Percentiles rank a stretch among this genome's conserved stretches.
Evolutionary conservation across 37 sponge, comb jelly and placozoan species (phyloP).

Genomic region (Lycopodina hypogea): DNA sequence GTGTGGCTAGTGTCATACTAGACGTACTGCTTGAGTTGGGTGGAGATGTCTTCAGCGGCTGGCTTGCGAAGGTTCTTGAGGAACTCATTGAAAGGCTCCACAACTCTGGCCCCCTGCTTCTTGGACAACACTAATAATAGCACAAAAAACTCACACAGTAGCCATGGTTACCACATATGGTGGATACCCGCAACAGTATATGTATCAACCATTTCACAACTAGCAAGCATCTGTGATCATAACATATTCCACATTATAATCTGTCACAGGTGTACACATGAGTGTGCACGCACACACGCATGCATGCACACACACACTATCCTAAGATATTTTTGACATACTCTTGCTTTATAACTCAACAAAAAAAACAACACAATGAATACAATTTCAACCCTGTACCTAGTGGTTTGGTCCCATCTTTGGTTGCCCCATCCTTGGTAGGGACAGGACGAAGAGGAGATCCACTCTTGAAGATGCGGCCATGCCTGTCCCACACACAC

Average conservation of each 20-base stretch:
- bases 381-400: not conserved
- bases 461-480: constrained; percentile 18
- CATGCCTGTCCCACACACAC: constrained; percentile 10
- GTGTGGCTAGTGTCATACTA: no score
- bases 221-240: no score
- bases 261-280: no score
- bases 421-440: not conserved
- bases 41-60: constrained; percentile 61
- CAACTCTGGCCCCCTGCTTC: constrained; percentile 8
- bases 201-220: not conserved
- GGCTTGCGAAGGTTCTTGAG: constrained; percentile 72
- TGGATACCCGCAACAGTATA: not conserved
- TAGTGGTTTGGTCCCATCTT: not conserved
- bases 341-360: no score
- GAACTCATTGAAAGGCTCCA: constrained; percentile 65
- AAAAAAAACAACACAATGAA: no score
- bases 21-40: constrained; percentile 63
- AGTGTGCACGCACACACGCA: no score
- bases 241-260: no score
- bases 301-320: no score
- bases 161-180: no score
- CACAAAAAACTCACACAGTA: not conserved
- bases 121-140: not conserved
- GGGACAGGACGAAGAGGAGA: constrained; percentile 14
- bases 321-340: no score